Base-by-base conservation (phyloP, 2,797 vertebrate genomes). In the Macroramphosus scolopax region DNA sequence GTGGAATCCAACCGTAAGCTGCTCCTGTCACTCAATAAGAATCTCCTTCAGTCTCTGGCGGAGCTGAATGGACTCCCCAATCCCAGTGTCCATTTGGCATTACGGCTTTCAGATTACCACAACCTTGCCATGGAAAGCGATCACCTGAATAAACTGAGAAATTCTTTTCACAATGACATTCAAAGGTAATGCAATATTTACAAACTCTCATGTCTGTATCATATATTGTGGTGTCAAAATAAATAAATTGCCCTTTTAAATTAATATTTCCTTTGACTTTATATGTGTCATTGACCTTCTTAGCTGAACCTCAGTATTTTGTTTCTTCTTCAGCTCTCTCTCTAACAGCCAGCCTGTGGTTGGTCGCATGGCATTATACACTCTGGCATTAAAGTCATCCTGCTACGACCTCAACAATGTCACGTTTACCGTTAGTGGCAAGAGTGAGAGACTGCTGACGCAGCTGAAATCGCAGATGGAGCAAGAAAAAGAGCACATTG, bases 31-130 rank as follows among this genome's bases (percentile, higher is more conserved):
- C 69, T 95, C 56, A 92, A 88, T 9, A 81, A 88, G 44, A 75
- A 54, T 49, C 88, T 98, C 17, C 83, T 96, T 61, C 89, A 77
- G 20, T 85, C 89, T 68, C 57, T 89, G 12, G 79, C 77, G 26
- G 54, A 33, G 1, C 49, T 49, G 0, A 64, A 72, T 0, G 67
- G 64, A 40, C 63, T 82, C 7, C 84, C 91, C 2, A 95, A 95
- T 71, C 95, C 95, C 58, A 93, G 92, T 5, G 36, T 96, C 54
- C 92, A 94, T 57, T 68, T 98, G 74, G 93, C 90, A 2, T 85
- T 98, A 25, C 92, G 95, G 5, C 93, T 98, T 36, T 94, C 93
- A 1, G 13, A 50, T 0, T 5, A 68, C 17, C 94, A 97, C 52
- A 81, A 88, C 44, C 81, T 76, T 2, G 30, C 3, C 4, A 83